phyloP scores from a whole-genome alignment of 2,888 invertebrate genomes.

The Adela reaumurella region DNA sequence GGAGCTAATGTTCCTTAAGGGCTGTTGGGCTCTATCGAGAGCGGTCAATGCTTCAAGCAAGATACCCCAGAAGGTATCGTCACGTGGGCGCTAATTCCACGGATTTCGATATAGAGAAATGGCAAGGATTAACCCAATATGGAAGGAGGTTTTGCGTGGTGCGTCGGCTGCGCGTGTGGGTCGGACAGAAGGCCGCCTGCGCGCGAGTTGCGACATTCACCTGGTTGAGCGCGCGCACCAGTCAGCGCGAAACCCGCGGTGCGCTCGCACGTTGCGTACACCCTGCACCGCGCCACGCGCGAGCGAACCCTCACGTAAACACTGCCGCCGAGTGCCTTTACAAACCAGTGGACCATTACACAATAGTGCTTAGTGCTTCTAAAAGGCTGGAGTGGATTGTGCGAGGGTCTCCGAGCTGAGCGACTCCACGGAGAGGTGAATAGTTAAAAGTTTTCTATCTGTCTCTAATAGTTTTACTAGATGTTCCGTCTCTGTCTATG shows the following conservation, averaged over 20 bases:
- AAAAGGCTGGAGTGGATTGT: conserved; percentile 16
- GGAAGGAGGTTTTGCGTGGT: neutral
- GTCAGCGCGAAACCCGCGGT: conserved; percentile 44
- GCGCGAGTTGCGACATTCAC: conserved; percentile 42
- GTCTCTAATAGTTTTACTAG: conserved; percentile 14
- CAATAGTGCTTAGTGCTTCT: conserved; percentile 35
- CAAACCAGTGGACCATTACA: conserved; percentile 29
- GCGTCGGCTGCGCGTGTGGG: neutral
- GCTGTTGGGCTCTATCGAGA: too few relatives aligned
- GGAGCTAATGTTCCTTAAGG: too few relatives aligned
- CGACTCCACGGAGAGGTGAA: conserved; percentile 33
- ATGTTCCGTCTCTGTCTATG: conserved; percentile 18
- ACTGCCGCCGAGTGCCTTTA: conserved; percentile 41
- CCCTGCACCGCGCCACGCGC: conserved; percentile 15
- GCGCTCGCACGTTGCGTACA: conserved; percentile 33
- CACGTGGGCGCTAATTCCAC: neutral
- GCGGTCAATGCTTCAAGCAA: too few relatives aligned
- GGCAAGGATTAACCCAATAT: neutral
- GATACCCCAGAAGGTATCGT: too few relatives aligned
- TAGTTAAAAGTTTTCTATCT: conserved; percentile 22
- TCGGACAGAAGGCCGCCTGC: conserved; percentile 31
- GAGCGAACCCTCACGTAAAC: conserved; percentile 30
- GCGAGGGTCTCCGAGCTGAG: conserved; percentile 15
- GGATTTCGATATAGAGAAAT: neutral
- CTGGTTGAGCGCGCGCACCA: conserved; percentile 18